A percentile compares a stretch with the other conserved stretches of the same genome.
Conservation (phyloP, 2,113 vertebrate genomes). For the Suncus etruscus region DNA sequence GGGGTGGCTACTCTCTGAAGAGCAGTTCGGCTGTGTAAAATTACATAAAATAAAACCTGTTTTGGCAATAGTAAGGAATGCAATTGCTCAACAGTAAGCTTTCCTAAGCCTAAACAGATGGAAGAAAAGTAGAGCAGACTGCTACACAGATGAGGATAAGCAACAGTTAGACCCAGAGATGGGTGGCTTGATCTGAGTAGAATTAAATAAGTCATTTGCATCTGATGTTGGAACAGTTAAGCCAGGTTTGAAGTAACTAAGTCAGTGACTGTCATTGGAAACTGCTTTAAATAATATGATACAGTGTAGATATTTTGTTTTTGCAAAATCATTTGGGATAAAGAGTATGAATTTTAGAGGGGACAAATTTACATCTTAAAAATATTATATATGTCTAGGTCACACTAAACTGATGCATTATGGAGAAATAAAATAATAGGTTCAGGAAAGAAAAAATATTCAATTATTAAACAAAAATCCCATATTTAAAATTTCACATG, state of each 20-base stretch:
- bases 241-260: conserved; percentile 23
- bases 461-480: conserved; percentile 63
- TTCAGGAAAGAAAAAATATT: conserved; percentile 42
- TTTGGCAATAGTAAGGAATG: conserved; percentile 72
- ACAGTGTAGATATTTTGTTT: conserved; percentile 73
- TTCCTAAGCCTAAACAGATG: conserved; percentile 72
- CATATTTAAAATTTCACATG: conserved; percentile 60
- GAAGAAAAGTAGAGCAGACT: conserved; percentile 70
- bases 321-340: conserved; percentile 75
- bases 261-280: conserved; percentile 66
- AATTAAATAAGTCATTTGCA: conserved; percentile 70
- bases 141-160: neutral
- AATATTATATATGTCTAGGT: conserved; percentile 37
- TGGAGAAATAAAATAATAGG: conserved; percentile 60
- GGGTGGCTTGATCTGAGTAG: conserved; percentile 39
- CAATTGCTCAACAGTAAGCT: conserved; percentile 69
- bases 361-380: conserved; percentile 44
- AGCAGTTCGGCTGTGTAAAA: conserved; percentile 68
- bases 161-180: conserved; percentile 65
- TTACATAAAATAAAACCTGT: conserved; percentile 75
- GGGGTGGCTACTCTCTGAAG: conserved; percentile 55
- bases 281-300: conserved; percentile 74
- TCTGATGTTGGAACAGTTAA: conserved; percentile 66
- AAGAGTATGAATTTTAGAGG: conserved; percentile 67
- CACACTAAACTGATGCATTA: conserved; percentile 63